Evolutionary conservation across 2,888 invertebrate species (phyloP), one percentile per base, ranked within the genome.

Genomic region (Metacarcinus magister): DNA sequence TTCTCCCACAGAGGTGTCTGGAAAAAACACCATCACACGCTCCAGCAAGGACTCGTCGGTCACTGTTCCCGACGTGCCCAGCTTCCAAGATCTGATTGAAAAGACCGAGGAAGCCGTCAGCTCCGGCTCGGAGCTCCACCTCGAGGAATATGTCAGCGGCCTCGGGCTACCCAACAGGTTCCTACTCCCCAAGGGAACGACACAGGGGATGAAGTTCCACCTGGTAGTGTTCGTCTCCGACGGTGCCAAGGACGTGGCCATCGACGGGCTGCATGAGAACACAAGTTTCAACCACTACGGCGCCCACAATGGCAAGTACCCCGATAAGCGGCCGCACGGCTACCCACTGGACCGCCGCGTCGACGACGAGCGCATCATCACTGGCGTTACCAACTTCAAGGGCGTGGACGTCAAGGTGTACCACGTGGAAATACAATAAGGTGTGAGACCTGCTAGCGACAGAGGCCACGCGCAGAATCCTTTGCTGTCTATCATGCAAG

Each of bases 261-360:
- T 48, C 10, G 93, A 94, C 7, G 93, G 92, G 0, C 60, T 92
- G 23, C 92, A 96, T 23, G n/a, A 23, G 13, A 87, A 28, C 32
- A 95, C 92, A 16, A 60, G 44, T 97, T 97, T 96, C 23, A 97
- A 96, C 90, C 98, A 94, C 96, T 98, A 95, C 98, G 98, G 94
- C 98, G 98, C 96, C 98, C 96, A 98, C 97, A 28, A 82, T 28
- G 98, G 75, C 75, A 82, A 7, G 91, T 98, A 97, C 67, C 97
- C 98, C 92, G 98, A 99, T 97, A 98, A 98, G 54, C 98, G 98
- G 96, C 97, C 98, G 7, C 99, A 99, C 99, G 99, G 99, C 92
- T 99, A 98, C 98, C 99, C 99, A 19, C 98, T 98, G 98, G 98
- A 98, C 97, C 98, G 98, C 39, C 98, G 43, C 46, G 92, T 95